Evolutionary conservation across 2,888 invertebrate species (phyloP), one percentile per base, ranked within the genome.

Genomic region (Epirrhoe tristata): DNA sequence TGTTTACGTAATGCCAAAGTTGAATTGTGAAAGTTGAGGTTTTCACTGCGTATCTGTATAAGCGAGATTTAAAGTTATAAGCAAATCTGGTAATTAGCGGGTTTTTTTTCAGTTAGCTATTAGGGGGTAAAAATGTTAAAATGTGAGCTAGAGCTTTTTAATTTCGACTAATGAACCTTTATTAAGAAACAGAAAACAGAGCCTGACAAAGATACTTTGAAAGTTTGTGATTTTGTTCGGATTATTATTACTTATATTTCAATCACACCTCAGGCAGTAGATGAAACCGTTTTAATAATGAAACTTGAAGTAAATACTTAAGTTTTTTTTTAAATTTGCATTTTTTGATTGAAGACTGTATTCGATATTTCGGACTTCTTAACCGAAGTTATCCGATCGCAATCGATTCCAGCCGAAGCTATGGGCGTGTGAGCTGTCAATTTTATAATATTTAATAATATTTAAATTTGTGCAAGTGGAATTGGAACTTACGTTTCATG

Each of bases 21-120:
- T 90, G 90, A 87, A 89, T 87, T 87, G 88, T 87, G 88, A 90
- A 92, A 91, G 89, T 91, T 90, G 74, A 67, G 77, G 81, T 80
- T 85, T 84, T 80, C 83, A 84, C 83, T 84, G 85, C 84, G 86
- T 86, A 88, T 88, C 90, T 84, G 83, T 80, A 87, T 61, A 61
- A 61, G 60, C 46, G 50, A 36, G 55, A 48, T 54, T 87, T 63
- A 85, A 89, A 89, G 85, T 89, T 89, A 81, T 81, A 89, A 84
- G 86, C 86, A 87, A 89, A 90, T 90, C 85, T 82, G 77, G 81
- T 83, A 89, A 89, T 91, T 89, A 89, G 86, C 79, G 81, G 77
- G 81, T 83, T 80, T 82, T 82, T 80, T 81, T 79, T 77, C 74
- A 75, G 67, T 39, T 39, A 39, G 67, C 50, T 67, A 39, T 60